A percentile compares a stretch with the other conserved stretches of the same genome.
Evolutionary conservation across 2,888 invertebrate species (phyloP).

Genomic region (Terebella lapidaria): DNA sequence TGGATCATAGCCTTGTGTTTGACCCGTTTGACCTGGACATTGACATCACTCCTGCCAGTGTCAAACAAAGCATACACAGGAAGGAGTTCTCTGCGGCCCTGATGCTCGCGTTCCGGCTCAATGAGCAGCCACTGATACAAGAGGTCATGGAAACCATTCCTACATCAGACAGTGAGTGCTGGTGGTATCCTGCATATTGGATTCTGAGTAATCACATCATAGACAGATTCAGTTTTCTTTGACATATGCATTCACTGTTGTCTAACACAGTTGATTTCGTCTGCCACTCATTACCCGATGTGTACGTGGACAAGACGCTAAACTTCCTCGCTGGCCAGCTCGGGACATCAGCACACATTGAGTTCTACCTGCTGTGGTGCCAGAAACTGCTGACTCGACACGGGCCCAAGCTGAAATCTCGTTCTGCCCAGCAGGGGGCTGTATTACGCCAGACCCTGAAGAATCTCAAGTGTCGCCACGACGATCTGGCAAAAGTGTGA

Average conservation of each 20-base stretch:
- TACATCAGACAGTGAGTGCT: constrained; percentile 55
- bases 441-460: constrained; percentile 72
- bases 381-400: constrained; percentile 65
- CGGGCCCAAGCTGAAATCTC: constrained; percentile 56
- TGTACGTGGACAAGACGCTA: constrained; percentile 72
- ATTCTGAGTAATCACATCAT: not conserved
- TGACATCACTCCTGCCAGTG: constrained; percentile 57
- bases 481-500: constrained; percentile 58
- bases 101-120: constrained; percentile 78
- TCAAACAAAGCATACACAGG: constrained; percentile 32
- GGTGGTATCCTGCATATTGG: not conserved
- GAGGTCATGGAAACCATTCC: constrained; percentile 81
- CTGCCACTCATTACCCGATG: constrained; percentile 65
- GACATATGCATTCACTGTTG: not conserved
- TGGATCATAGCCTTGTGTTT: constrained; percentile 74
- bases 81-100: constrained; percentile 62
- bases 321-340: constrained; percentile 66
- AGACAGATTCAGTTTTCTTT: not conserved
- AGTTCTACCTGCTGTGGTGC: constrained; percentile 81
- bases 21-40: constrained; percentile 88
- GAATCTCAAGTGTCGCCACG: constrained; percentile 70
- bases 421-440: constrained; percentile 61
- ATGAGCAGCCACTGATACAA: constrained; percentile 70
- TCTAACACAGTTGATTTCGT: constrained; percentile 53
- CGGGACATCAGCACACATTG: constrained; percentile 75